phyloP scores from a whole-genome alignment of 2,113 vertebrate genomes.

The Urocolius indicus region DNA sequence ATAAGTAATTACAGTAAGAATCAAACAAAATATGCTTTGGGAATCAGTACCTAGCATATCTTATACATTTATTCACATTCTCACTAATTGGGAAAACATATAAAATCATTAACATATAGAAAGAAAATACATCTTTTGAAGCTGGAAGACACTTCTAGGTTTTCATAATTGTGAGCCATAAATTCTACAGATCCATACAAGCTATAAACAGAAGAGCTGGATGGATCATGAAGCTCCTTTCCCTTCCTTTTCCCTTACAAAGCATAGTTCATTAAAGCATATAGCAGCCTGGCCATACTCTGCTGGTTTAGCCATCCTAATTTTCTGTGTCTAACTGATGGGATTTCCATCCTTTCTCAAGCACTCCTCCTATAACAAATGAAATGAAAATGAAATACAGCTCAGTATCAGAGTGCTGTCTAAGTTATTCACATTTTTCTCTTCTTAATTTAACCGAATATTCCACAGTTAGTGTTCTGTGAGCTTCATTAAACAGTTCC shows the following conservation, averaged over 20 bases:
- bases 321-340: not conserved
- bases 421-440: not conserved
- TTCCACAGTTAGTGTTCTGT: not conserved
- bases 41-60: not conserved
- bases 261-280: not conserved
- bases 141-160: not conserved
- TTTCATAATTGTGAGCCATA: not conserved
- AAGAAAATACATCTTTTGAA: not conserved
- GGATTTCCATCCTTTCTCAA: not conserved
- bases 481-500: not conserved
- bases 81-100: not conserved
- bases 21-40: not conserved
- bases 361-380: not conserved
- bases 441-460: not conserved
- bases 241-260: not conserved
- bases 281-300: not conserved
- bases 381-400: not conserved
- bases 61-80: not conserved
- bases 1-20: not conserved
- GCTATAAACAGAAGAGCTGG: not conserved
- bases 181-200: not conserved
- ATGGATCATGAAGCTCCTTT: not conserved
- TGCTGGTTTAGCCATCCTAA: not conserved
- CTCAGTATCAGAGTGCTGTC: not conserved
- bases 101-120: not conserved